Evolutionary conservation across 1,140 invertebrate species (phyloP).

Genomic region (Papilio helenus): DNA sequence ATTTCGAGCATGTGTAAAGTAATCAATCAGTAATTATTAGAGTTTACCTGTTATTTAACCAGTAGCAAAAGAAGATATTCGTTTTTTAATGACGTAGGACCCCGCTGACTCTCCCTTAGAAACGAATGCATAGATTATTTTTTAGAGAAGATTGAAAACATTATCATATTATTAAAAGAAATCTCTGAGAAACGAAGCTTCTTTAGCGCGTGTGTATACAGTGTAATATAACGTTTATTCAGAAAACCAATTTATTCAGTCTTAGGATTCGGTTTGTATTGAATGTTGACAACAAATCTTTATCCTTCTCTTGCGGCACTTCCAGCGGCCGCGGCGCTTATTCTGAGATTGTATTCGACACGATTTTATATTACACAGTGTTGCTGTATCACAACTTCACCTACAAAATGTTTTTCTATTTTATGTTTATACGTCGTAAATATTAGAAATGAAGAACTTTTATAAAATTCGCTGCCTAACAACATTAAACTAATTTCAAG

Average conservation of each 20-base stretch:
- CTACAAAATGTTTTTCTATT: neutral
- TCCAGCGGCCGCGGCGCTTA: neutral
- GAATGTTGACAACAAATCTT: neutral
- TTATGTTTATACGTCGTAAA: neutral
- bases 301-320: neutral
- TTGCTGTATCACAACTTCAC: neutral
- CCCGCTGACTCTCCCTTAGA: no score
- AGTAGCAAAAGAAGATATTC: no score
- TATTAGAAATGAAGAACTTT: neutral
- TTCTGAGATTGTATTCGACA: neutral
- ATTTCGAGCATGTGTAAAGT: no score
- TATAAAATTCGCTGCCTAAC: neutral
- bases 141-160: no score
- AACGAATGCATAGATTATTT: no score
- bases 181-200: neutral
- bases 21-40: no score
- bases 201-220: neutral
- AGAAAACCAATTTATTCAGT: conserved; percentile 2
- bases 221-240: neutral
- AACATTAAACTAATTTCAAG: conserved; percentile 17
- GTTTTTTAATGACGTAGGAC: no score
- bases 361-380: neutral
- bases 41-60: no score
- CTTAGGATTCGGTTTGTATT: neutral
- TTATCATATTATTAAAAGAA: neutral